These are phyloP conservation scores for Lucinisca nassula DNA, from an alignment of 2,888 invertebrate genomes.

Conservation along the genomic window DNA sequence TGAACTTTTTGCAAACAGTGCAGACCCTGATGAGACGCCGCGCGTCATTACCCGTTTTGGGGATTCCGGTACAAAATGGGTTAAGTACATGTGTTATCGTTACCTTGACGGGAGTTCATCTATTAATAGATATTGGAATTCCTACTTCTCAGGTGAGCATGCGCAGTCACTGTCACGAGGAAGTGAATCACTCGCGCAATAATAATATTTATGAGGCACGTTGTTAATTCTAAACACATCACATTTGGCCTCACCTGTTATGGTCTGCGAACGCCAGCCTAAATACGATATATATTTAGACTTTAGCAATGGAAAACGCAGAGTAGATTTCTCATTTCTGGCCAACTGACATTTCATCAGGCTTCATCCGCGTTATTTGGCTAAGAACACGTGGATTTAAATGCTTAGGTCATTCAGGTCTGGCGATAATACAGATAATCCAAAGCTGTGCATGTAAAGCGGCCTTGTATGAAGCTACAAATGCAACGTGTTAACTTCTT, in stretches of 20 bases:
- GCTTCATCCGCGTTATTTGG: background rate
- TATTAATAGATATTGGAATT: background rate
- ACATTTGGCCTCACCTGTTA: background rate
- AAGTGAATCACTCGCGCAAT: slow-evolving; percentile 45
- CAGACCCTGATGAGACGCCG: background rate
- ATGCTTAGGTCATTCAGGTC: background rate
- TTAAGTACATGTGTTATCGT: background rate
- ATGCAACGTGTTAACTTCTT: background rate
- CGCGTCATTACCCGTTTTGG: background rate
- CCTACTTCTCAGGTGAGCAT: slow-evolving; percentile 52
- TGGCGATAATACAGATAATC: background rate
- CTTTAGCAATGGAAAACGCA: background rate
- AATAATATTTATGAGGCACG: background rate
- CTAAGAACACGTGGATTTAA: background rate
- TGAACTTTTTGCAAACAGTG: background rate
- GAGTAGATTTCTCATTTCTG: background rate
- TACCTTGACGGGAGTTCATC: background rate
- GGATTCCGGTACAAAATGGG: background rate
- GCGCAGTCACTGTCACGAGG: slow-evolving; percentile 61
- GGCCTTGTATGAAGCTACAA: background rate
- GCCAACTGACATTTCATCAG: background rate
- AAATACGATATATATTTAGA: background rate
- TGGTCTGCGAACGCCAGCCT: background rate
- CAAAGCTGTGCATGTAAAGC: background rate
- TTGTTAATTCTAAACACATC: background rate